Conservation (phyloP, 2,888 invertebrate genomes). For the Hypselothyrea guttata region DNA sequence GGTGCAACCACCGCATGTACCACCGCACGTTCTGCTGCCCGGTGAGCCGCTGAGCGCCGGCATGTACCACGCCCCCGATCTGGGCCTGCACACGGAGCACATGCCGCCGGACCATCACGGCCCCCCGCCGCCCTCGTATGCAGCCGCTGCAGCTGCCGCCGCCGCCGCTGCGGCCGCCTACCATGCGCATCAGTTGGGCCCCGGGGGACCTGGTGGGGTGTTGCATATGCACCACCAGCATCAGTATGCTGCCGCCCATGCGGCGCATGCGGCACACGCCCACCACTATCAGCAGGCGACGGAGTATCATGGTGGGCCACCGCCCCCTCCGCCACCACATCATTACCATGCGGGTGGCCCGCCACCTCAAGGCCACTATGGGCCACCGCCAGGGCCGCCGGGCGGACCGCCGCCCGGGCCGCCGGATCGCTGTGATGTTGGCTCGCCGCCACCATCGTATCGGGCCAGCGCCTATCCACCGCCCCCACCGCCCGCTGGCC, state of each 20-base stretch:
- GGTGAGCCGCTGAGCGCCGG: constrained; percentile 73
- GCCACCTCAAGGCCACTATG: constrained; percentile 63
- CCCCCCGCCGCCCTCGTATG: constrained; percentile 78
- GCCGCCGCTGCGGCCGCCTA: constrained; percentile 79
- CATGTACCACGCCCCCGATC: constrained; percentile 77
- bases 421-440: constrained; percentile 73
- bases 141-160: constrained; percentile 76
- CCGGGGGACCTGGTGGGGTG: constrained; percentile 56
- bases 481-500: constrained; percentile 48
- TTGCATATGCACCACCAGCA: constrained; percentile 76
- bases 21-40: constrained; percentile 37
- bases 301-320: constrained; percentile 68
- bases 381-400: constrained; percentile 29
- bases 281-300: constrained; percentile 75
- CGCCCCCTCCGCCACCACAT: constrained; percentile 53
- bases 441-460: constrained; percentile 77
- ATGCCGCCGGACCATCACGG: constrained; percentile 72
- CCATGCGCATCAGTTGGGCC: constrained; percentile 79
- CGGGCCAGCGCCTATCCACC: constrained; percentile 70
- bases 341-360: constrained; percentile 58
- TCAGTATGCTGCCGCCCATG: constrained; percentile 68
- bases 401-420: constrained; percentile 56
- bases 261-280: constrained; percentile 63
- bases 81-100: constrained; percentile 77
- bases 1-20: constrained; percentile 51